Base-by-base conservation (phyloP, 2,888 invertebrate species). In the Callyntrura guangdongensis region DNA sequence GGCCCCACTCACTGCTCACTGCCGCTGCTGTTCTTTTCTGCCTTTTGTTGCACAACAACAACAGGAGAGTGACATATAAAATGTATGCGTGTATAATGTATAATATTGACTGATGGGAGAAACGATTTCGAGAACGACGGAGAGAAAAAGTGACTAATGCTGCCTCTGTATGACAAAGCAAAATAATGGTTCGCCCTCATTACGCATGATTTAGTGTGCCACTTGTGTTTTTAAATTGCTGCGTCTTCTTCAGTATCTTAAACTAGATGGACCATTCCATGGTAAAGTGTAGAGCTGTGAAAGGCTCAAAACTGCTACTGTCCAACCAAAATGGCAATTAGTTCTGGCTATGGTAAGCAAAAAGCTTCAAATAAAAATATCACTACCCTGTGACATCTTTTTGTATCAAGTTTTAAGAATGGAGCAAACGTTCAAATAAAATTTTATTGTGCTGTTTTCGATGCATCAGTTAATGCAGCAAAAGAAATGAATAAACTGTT, bases 81-180 rank as follows among this genome's bases (percentile, higher is more conserved):
- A 79, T 82, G 86, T 61, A 47, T 77, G 59, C 17, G n/a, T n/a
- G n/a, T n/a, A n/a, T n/a, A n/a, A n/a, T n/a, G n/a, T n/a, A n/a
- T n/a, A n/a, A 25, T 64, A 64, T 64, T 64, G 64, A 64, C 25
- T 64, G 64, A 64, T 25, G 22, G 64, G 64, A 25, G 64, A 12
- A 64, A 64, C 11, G 69, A 69, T 69, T 69, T 69, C 36, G 3
- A 17, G 64, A 64, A 25, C 11, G 64, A 64, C 59, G 45, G 72
- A 49, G n/a, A n/a, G n/a, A n/a, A n/a, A n/a, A 77, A 87, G 56
- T 79, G 81, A 87, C 79, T 81, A 86, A 77, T 72, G 72, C 69
- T 69, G n/a, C 69, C n/a, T 36, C 36, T 77, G 61, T 77, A 77
- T 74, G 85, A 86, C 59, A 64, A 86, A 64, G 86, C 86, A 74